These are phyloP conservation scores for Heliothis peltigera DNA, from an alignment of 2,888 invertebrate species.

Conservation along the genomic window DNA sequence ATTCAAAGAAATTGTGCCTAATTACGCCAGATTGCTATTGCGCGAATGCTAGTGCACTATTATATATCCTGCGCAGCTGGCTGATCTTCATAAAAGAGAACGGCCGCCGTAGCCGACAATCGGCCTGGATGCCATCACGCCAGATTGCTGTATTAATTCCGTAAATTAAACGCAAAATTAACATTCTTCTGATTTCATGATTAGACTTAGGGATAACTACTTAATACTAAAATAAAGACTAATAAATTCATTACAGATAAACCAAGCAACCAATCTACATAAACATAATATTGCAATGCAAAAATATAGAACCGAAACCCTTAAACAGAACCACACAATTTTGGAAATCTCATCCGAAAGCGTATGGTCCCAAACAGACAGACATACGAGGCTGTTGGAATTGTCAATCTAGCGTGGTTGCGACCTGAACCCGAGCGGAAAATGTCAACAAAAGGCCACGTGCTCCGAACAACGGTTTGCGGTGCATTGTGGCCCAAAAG, in stretches of 20 bases:
- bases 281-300: neutral
- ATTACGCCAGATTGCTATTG: too few species aligned
- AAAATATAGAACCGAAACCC: too few species aligned
- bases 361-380: constrained; percentile 40
- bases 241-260: constrained; percentile 18
- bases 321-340: constrained; percentile 21
- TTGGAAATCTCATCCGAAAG: constrained; percentile 24
- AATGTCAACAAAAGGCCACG: constrained; percentile 73
- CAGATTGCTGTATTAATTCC: too few species aligned
- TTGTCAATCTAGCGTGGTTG: constrained; percentile 68
- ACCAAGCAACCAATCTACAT: neutral
- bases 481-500: constrained; percentile 29
- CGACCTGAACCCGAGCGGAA: constrained; percentile 69
- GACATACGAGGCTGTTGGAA: constrained; percentile 45
- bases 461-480: constrained; percentile 42
- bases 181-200: too few species aligned
- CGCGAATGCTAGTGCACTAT: too few species aligned
- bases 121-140: too few species aligned
- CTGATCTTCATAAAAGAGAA: too few species aligned
- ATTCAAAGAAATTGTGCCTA: neutral
- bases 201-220: too few species aligned
- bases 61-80: too few species aligned
- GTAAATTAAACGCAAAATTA: too few species aligned
- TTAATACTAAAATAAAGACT: too few species aligned
- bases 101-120: too few species aligned